Evolutionary conservation across 1,140 invertebrate genomes (phyloP), one percentile per base, ranked within the genome.

Genomic region (Pemphigus obesinymphae): DNA sequence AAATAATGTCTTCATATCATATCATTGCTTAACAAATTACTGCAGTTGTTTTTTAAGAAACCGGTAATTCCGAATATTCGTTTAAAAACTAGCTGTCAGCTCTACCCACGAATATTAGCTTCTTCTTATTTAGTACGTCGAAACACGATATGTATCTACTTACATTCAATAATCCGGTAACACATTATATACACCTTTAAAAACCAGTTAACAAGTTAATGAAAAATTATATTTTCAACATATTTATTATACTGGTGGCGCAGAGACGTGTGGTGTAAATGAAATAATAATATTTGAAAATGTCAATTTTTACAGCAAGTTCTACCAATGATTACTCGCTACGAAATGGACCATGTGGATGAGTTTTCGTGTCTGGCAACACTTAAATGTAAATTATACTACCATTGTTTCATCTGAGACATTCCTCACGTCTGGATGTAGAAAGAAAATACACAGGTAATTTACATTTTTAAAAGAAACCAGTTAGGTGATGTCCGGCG

Each of bases 101-200:
- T 73, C 70, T 73, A 29, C 70, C 70, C 70, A 73, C 70, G 45
- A 31, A 20, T 73, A 50, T 73, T 31, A 26, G 29, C 70, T 73
- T 50, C 70, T 48, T 45, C 10, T 73, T 73, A n/a, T 73, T 73
- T 73, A 73, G 70, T 73, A 31, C 29, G 6, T 15, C 43, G 7
- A 73, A 48, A 34, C 45, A 29, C 26, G 45, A n/a, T 3, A 73
- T 15, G 29, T 34, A 31, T 31, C 6, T 31, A 26, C 17, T 48
- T 73, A 34, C 17, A n/a, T 73, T 73, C 29, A 50, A 73, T 73
- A 73, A 73, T 34, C 70, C 29, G 26, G 26, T 31, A 73, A 73
- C 45, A 13, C 45, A 8, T 34, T 50, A n/a, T 50, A 11, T 10
- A 31, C 50, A n/a, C 26, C 43, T 31, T n/a, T 34, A 43, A 0